Conservation (phyloP, 2,888 invertebrate genomes). For the Entomobrya proxima region DNA sequence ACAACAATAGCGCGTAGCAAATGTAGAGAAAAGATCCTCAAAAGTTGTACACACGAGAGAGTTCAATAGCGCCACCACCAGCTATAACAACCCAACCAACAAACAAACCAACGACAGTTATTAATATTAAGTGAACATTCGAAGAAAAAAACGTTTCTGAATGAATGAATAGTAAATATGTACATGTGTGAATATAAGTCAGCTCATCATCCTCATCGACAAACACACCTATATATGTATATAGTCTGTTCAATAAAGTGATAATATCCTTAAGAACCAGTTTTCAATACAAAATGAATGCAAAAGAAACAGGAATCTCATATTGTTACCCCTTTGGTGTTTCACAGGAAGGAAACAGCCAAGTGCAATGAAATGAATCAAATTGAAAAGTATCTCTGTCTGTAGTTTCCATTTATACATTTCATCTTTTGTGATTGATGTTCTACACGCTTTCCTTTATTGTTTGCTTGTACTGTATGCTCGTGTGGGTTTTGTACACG, state of each 20-base stretch:
- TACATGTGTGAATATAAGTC: neutral
- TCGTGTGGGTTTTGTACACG: too few species aligned
- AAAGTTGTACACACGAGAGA: neutral
- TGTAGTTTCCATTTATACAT: conserved; percentile 11
- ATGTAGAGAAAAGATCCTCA: neutral
- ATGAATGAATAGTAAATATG: conserved; percentile 29
- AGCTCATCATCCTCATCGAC: conserved; percentile 12
- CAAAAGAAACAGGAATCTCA: too few species aligned
- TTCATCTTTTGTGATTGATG: conserved; percentile 31
- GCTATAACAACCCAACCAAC: conserved; percentile 1
- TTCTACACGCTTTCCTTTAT: conserved; percentile 11
- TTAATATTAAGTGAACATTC: conserved; percentile 39
- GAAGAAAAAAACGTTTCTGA: conserved; percentile 17
- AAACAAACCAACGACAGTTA: conserved; percentile 29
- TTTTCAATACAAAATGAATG: neutral
- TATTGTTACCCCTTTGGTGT: too few species aligned
- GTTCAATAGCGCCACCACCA: neutral
- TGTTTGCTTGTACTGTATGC: conserved; percentile 16
- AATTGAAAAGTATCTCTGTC: neutral
- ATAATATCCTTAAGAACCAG: neutral
- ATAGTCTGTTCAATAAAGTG: neutral
- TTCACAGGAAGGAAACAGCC: conserved; percentile 36
- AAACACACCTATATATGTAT: neutral
- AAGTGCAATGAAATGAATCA: conserved; percentile 40
- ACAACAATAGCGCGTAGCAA: neutral